phyloP scores from a whole-genome alignment of 2,797 vertebrate species.

The Bradypodion pumilum region DNA sequence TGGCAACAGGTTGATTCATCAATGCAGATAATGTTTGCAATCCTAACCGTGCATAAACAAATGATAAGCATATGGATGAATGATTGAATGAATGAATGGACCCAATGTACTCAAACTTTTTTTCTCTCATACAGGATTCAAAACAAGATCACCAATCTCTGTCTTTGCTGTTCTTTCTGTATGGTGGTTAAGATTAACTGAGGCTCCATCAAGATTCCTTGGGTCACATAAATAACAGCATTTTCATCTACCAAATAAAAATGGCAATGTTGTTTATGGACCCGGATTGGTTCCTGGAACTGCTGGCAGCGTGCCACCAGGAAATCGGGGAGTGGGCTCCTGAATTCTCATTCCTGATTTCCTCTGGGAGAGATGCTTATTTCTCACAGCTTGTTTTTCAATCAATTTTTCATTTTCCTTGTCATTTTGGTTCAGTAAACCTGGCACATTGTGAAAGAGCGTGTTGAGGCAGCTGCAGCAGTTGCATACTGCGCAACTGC shows the following conservation, averaged over 20 bases:
- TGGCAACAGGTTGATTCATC: not conserved
- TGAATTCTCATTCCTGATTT: not conserved
- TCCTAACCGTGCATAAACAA: not conserved
- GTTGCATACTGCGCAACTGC: not conserved
- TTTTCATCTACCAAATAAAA: constrained; percentile 1
- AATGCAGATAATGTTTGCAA: not conserved
- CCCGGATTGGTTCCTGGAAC: not conserved
- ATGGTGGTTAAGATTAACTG: not conserved
- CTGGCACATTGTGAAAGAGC: not conserved
- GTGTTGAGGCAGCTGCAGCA: not conserved
- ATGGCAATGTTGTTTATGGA: not conserved
- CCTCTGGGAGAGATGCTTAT: not conserved
- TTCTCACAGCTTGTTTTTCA: not conserved
- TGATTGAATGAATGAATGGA: not conserved
- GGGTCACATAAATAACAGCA: not conserved
- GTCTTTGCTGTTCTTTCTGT: not conserved
- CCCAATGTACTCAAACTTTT: not conserved
- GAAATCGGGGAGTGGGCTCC: not conserved
- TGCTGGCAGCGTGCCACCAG: not conserved
- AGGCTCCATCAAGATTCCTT: not conserved
- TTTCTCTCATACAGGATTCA: not conserved
- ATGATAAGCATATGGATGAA: not conserved
- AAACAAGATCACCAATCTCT: not conserved
- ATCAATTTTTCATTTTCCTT: not conserved
- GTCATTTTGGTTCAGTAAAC: constrained; percentile 25